Base-by-base conservation (phyloP, 23 tunicate species). In the Oikopleura dioica region DNA sequence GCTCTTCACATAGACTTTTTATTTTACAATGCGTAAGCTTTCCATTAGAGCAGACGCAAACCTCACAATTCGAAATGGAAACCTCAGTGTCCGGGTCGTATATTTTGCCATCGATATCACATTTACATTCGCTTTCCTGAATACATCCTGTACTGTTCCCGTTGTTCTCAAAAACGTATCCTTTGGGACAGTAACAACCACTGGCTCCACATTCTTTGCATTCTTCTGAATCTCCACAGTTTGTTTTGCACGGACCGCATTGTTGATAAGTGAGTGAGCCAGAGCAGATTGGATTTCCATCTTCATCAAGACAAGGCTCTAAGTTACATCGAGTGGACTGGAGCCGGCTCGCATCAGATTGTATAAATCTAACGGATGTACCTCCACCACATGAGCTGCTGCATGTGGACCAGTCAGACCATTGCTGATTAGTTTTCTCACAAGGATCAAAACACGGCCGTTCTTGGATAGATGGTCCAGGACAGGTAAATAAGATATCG, bases 341-440 rank as follows among this genome's bases (percentile, higher is more conserved):
- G 0, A 37, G 36, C 24, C 76, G 78, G 24, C 78, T 78, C 36
- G 79, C 83, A 1, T 68, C 26, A 51, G 85, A 86, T 35, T 38
- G 31, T 37, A 85, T 82, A 67, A 59, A 55, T 38, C 95, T 76
- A 31, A 76, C 50, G 55, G 77, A 80, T 16, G 82, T 0, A 0
- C 95, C 95, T 0, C 86, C 95, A 0, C 95, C 95, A 77, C 95
- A 86, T 28, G 79, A 36, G 28, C 63, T 83, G 37, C 81, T 79
- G 37, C 95, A 86, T 0, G 38, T 38, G 30, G 86, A 76, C 95
- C 95, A 86, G 12, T 33, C 32, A 28, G 86, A 76, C 95, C 95
- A 86, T 0, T 59, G 38, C 1, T 80, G 79, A n/a, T n/a, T n/a
- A n/a, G n/a, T n/a, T n/a, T n/a, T n/a, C n/a, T n/a, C n/a, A n/a